Evolutionary conservation across 2,888 invertebrate genomes (phyloP).

Genomic region (Cheilosia vernalis): DNA sequence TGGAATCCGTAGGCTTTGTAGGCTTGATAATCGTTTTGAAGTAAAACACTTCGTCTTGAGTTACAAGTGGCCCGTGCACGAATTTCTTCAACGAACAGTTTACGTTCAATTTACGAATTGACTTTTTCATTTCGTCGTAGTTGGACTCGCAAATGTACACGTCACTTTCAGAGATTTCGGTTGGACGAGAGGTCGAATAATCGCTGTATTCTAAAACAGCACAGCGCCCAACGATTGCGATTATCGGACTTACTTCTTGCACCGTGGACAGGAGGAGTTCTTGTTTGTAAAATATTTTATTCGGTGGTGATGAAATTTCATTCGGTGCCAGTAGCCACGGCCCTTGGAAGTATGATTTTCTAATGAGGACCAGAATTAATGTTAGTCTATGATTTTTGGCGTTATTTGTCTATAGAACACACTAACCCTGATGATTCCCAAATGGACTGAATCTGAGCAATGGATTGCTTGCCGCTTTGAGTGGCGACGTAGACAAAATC

Average conservation of each 20-base stretch:
- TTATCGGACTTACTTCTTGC: slow-evolving; percentile 95
- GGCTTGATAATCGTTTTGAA: slow-evolving; percentile 88
- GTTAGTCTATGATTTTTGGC: background rate
- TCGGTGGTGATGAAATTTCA: slow-evolving; percentile 91
- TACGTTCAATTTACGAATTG: slow-evolving; percentile 87
- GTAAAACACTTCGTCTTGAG: slow-evolving; percentile 95
- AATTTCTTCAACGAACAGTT: slow-evolving; percentile 91
- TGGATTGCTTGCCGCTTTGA: slow-evolving; percentile 94
- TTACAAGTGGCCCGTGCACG: slow-evolving; percentile 91
- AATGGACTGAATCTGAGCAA: slow-evolving; percentile 96
- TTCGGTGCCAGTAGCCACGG: slow-evolving; percentile 95
- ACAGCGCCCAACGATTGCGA: slow-evolving; percentile 96
- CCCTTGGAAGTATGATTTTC: slow-evolving; percentile 95
- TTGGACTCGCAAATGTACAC: slow-evolving; percentile 96
- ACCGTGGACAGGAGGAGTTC: slow-evolving; percentile 96
- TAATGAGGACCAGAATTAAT: slow-evolving; percentile 84
- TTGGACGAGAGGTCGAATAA: slow-evolving; percentile 94
- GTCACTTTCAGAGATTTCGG: slow-evolving; percentile 96
- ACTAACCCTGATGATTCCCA: slow-evolving; percentile 91
- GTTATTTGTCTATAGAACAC: background rate
- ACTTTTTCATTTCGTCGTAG: slow-evolving; percentile 94
- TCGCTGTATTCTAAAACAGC: slow-evolving; percentile 95
- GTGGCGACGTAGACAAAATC: slow-evolving; percentile 98
- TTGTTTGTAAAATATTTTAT: slow-evolving; percentile 94
- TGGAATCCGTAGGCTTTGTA: slow-evolving; percentile 78